Base-by-base conservation (phyloP, 2,888 invertebrate species). In the Dascillus cervinus region DNA sequence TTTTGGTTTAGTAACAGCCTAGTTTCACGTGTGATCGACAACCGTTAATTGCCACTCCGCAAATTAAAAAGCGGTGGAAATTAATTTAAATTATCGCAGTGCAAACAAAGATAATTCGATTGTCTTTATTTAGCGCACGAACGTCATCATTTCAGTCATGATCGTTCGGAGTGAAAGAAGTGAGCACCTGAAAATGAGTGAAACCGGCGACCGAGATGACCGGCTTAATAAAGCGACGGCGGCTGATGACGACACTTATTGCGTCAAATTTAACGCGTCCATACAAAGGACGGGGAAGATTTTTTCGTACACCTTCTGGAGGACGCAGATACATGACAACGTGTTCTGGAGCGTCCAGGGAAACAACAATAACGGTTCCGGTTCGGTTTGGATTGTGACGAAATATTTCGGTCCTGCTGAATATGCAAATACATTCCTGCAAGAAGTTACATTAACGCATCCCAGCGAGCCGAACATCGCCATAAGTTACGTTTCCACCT, bases 331-430 rank as follows among this genome's bases (percentile, higher is more conserved):
- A 19, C 47, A 54, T 29, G 49, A 53, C 6, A 59, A 63, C 26
- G 45, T 63, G n/a, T 63, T 63, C 32, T 63, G 63, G 63, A 62
- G 61, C 31, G 53, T 63, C 1, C 63, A 63, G 46, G 63, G 63
- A 21, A 34, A 43, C 22, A 55, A 56, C 35, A 55, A 56, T 17
- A 37, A 30, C n/a, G 54, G 56, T 26, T 32, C 32, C 3, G 58
- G 57, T 8, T 50, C 57, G 3, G 50, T 49, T 3, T 63, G 60
- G 58, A 53, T 63, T 19, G 46, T 52, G 2, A 63, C 63, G 1
- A 50, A 57, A 37, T 60, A 61, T 43, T 59, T 63, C 29, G 62
- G 63, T 1, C 53, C 51, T 3, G 42, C 48, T 1, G 51, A 52
- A 28, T 50, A 56, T 37, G 59, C 52, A 1, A 49, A 50, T 32